Percentiles rank a stretch among this genome's conserved stretches.
These are phyloP conservation scores for Brachylomia viminalis DNA, from an alignment of 2,888 invertebrate genomes.

Conservation along the genomic window DNA sequence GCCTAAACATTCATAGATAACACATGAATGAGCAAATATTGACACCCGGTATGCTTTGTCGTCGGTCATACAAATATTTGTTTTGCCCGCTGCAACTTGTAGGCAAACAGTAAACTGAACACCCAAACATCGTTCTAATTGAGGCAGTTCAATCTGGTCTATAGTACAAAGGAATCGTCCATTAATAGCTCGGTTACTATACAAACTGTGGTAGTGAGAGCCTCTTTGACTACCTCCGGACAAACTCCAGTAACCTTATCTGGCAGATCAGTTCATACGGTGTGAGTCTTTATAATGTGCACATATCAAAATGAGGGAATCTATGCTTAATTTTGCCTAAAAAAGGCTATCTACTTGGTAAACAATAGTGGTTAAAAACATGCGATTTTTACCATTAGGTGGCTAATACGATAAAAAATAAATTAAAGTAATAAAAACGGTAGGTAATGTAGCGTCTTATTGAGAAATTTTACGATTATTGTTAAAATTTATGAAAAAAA, in stretches of 20 bases:
- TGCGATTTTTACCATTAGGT: too few species aligned
- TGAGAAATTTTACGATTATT: too few species aligned
- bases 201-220: neutral
- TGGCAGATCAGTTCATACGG: neutral
- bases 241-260: neutral
- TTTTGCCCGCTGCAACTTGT: neutral
- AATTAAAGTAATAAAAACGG: too few species aligned
- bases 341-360: too few species aligned
- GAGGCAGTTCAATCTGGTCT: neutral
- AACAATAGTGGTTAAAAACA: too few species aligned
- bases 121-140: neutral
- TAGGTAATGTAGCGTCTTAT: too few species aligned
- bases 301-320: too few species aligned
- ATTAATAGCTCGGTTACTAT: neutral
- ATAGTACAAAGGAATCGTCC: neutral
- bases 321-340: too few species aligned
- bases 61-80: neutral
- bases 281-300: too few species aligned
- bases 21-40: neutral
- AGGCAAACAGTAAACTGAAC: neutral
- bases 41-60: neutral
- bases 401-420: too few species aligned
- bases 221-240: neutral
- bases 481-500: too few species aligned
- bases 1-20: neutral